Percentiles rank a stretch among this genome's conserved stretches.
These are phyloP conservation scores for Cotesia glomerata DNA, from an alignment of 1,140 invertebrate genomes.

Conservation along the genomic window DNA sequence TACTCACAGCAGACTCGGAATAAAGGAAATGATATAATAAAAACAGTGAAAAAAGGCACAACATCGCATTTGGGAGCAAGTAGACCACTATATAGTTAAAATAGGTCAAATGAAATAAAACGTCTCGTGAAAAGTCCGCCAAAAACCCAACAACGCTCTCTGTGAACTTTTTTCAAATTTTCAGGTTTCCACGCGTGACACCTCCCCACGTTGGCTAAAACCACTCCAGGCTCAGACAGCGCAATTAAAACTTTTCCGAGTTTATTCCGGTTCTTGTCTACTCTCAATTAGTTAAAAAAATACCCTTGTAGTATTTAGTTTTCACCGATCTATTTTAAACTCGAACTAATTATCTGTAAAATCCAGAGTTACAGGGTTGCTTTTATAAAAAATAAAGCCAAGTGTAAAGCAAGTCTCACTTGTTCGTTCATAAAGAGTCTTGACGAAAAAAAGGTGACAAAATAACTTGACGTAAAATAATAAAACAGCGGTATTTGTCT, in stretches of 20 bases:
- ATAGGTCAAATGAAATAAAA: slow-evolving; percentile 20
- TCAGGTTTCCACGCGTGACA: not conserved
- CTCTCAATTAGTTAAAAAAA: slow-evolving; percentile 8
- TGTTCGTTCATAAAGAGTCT: not conserved
- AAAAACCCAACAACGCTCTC: slow-evolving; percentile 8
- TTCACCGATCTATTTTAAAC: not conserved
- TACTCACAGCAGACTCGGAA: too few relatives aligned
- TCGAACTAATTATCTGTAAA: too few relatives aligned
- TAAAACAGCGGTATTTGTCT: slow-evolving; percentile 21
- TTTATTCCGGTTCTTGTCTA: slow-evolving; percentile 17
- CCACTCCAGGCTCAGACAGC: slow-evolving; percentile 4
- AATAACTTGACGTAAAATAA: not conserved
- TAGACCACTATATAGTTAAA: not conserved
- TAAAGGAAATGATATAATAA: too few relatives aligned
- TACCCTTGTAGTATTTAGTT: not conserved
- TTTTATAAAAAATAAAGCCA: too few relatives aligned
- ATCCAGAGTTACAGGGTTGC: too few relatives aligned
- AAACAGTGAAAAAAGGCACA: too few relatives aligned
- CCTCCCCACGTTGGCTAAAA: not conserved
- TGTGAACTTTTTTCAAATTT: slow-evolving; percentile 12
- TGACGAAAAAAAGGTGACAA: not conserved
- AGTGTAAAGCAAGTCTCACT: too few relatives aligned
- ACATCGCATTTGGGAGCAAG: not conserved
- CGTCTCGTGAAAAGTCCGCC: slow-evolving; percentile 2
- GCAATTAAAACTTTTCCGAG: slow-evolving; percentile 26